Conservation (phyloP, 1,140 invertebrate genomes). For the Apolygus lucorum region DNA sequence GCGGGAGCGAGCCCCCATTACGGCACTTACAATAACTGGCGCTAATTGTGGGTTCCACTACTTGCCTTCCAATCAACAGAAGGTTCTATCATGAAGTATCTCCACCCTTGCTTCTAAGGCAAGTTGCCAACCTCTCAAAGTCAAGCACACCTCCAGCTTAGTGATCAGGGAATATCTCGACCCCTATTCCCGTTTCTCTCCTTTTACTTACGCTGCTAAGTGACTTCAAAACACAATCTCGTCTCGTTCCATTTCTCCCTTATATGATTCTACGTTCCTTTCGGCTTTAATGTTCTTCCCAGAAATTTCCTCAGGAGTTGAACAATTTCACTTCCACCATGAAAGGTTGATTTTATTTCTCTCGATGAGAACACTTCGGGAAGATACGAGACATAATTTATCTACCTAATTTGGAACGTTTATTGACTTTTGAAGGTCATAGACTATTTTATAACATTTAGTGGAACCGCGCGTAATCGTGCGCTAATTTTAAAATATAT, state of each 20-base stretch:
- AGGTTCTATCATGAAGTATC: not conserved
- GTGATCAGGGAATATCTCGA: not conserved
- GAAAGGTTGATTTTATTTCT: too few species aligned
- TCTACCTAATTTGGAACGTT: too few species aligned
- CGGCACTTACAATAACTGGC: not conserved
- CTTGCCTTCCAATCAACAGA: not conserved
- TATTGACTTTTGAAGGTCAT: too few species aligned
- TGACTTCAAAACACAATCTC: not conserved
- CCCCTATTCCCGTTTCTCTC: not conserved
- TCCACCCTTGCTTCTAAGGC: not conserved
- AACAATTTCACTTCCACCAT: too few species aligned
- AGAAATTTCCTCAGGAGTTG: too few species aligned
- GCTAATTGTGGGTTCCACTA: not conserved
- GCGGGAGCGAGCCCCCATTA: not conserved
- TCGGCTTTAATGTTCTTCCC: too few species aligned
- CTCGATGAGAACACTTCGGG: too few species aligned
- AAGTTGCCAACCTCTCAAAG: not conserved
- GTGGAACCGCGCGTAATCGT: too few species aligned
- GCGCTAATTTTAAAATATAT: too few species aligned
- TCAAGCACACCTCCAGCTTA: not conserved
- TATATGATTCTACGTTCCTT: too few species aligned
- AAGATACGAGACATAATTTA: too few species aligned
- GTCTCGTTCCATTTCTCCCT: not conserved
- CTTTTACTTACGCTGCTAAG: not conserved
- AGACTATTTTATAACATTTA: too few species aligned